Base-by-base conservation (phyloP, 2,797 vertebrate species). In the Peromyscus nudipes region DNA sequence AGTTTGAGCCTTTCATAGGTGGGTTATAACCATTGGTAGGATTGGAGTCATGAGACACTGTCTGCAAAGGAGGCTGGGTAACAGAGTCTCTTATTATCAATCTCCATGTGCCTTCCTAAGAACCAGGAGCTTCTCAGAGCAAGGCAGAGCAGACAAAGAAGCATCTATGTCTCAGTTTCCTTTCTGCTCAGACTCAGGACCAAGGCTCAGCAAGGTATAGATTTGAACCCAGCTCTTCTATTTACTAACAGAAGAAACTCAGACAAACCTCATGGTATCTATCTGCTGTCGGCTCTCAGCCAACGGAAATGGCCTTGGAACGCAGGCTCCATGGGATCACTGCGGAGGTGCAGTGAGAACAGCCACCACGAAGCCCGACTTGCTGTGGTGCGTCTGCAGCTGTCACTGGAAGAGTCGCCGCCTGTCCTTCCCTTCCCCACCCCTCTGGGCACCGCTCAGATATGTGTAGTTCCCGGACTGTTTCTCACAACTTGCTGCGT, bases 51-150 rank as follows among this genome's bases (percentile, higher is more conserved):
- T 8, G 29, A 95, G 92, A 96, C 17, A 31, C 4, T 3, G 19
- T 37, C 40, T 43, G 29, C 77, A 75, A 94, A 85, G 94, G 73
- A 88, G 29, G 1, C 46, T 94, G 95, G 64, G 52, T 91, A 94
- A 37, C 49, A 55, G 27, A 77, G 75, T 92, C 25, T 95, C 83
- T 67, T 62, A 46, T 13, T 69, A 65, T 89, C 31, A 67, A 11
- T 12, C 27, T 49, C 52, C 43, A 29, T 6, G 4, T 19, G 49
- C 49, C 69, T 89, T 17, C 23, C 11, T 31, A 46, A 55, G 52
- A 46, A 13, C 19, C n/a, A 12, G 23, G 19, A 3, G 12, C 34
- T 69, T 64, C 75, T 82, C 46, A 55, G 52, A 79, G 60, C 55
- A 82, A 46, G 19, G 43, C 21, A 92, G 25, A 67, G 46, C 4